Conservation (phyloP, 2,797 vertebrate genomes). For the Echeneis naucrates region DNA sequence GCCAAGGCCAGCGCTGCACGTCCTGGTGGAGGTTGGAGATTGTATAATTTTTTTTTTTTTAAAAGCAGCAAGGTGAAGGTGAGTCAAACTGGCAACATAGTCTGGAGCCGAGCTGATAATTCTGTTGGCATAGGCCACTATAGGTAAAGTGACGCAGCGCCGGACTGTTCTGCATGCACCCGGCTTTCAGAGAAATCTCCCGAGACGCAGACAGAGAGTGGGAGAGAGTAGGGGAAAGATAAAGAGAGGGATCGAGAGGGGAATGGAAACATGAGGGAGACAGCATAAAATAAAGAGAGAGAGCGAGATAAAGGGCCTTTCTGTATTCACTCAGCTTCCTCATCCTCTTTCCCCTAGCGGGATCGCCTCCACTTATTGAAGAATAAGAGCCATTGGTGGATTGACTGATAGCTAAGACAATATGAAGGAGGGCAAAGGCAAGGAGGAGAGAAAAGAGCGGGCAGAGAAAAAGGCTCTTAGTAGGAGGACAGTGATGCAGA, state of each 20-base stretch:
- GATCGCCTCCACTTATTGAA: constrained; percentile 73
- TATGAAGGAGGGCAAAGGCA: constrained; percentile 61
- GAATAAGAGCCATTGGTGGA: constrained; percentile 67
- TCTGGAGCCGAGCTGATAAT: constrained; percentile 65
- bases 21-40: constrained; percentile 20
- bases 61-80: constrained; percentile 58
- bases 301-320: constrained; percentile 73
- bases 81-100: constrained; percentile 45
- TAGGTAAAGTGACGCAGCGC: constrained; percentile 21
- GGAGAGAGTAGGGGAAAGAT: constrained; percentile 36
- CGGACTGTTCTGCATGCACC: constrained; percentile 52
- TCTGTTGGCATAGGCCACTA: constrained; percentile 61
- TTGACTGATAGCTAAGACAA: constrained; percentile 71
- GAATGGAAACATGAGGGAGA: constrained; percentile 65
- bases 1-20: constrained; percentile 32
- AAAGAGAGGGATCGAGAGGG: constrained; percentile 43
- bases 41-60: too few species aligned
- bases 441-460: constrained; percentile 47
- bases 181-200: constrained; percentile 61
- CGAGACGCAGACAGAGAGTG: constrained; percentile 50
- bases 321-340: constrained; percentile 69
- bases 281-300: constrained; percentile 68
- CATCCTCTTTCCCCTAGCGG: constrained; percentile 52
- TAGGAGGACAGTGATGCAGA: constrained; percentile 28
- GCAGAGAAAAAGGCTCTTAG: constrained; percentile 11